Evolutionary conservation across 2,888 invertebrate genomes (phyloP).

Genomic region (Phymatocera aterrima): DNA sequence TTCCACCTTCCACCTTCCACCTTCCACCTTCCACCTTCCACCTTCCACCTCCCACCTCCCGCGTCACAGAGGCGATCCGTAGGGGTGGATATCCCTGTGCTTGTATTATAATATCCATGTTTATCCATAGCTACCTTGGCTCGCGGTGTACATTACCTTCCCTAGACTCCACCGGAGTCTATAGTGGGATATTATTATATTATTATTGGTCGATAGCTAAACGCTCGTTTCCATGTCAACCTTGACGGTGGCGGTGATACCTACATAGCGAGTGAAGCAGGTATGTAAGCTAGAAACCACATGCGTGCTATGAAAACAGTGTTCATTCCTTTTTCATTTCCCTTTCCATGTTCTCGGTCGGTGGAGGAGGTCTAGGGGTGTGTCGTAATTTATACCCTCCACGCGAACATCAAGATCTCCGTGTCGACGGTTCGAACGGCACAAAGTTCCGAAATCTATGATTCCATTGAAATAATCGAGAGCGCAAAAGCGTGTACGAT

Average conservation of each 20-base stretch:
- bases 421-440: too few relatives aligned
- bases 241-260: background rate
- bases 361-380: too few relatives aligned
- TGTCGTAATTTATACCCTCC: too few relatives aligned
- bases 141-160: background rate
- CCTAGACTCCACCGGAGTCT: slow-evolving; percentile 17
- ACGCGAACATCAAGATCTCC: too few relatives aligned
- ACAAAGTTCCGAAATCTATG: too few relatives aligned
- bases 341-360: too few relatives aligned
- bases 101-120: background rate
- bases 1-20: background rate
- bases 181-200: slow-evolving; percentile 28
- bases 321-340: too few relatives aligned
- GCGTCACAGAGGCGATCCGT: slow-evolving; percentile 10
- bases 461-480: too few relatives aligned
- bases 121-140: background rate
- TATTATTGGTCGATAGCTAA: slow-evolving; percentile 36
- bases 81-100: background rate
- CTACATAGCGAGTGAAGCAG: background rate
- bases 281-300: background rate
- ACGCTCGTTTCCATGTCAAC: slow-evolving; percentile 38
- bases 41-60: background rate
- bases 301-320: background rate
- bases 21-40: background rate
- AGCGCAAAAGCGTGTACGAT: too few relatives aligned